phyloP scores from a whole-genome alignment of 2,797 vertebrate species.

The Cheirogaleus major region DNA sequence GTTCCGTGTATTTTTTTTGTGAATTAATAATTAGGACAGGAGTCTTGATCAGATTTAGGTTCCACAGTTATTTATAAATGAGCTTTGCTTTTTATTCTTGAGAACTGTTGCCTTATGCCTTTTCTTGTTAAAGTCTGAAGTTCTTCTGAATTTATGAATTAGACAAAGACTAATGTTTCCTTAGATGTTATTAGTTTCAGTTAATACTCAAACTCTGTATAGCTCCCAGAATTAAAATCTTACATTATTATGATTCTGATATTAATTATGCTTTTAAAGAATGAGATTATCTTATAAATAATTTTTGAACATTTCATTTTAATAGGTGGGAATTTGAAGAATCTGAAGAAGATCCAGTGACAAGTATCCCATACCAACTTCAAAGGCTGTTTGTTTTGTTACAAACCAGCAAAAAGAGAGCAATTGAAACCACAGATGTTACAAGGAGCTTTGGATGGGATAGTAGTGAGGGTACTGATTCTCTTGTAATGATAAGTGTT shows the following conservation, averaged over 20 bases:
- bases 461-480: conserved; percentile 95
- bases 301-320: conserved; percentile 65
- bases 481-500: conserved; percentile 52
- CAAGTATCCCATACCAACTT: conserved; percentile 97
- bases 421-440: conserved; percentile 99
- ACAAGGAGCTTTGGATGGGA: conserved; percentile 99
- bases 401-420: conserved; percentile 98
- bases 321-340: conserved; percentile 99
- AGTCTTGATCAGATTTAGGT: conserved; percentile 17
- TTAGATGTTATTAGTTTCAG: conserved; percentile 35
- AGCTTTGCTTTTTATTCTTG: conserved; percentile 21
- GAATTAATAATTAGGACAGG: conserved; percentile 38
- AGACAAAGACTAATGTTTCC: conserved; percentile 1
- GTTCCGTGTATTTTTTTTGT: conserved; percentile 35
- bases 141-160: conserved; percentile 59
- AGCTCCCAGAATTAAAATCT: conserved; percentile 7
- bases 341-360: conserved; percentile 96
- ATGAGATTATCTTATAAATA: conserved; percentile 55
- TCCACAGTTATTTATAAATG: neutral
- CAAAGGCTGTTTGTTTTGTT: conserved; percentile 98
- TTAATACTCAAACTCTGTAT: conserved; percentile 1
- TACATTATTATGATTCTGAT: conserved; percentile 39
- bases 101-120: neutral
- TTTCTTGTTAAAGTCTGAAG: conserved; percentile 26
- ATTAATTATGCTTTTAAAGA: conserved; percentile 83